Conservation (phyloP, 1,140 invertebrate species). For the Watersipora subatra region DNA sequence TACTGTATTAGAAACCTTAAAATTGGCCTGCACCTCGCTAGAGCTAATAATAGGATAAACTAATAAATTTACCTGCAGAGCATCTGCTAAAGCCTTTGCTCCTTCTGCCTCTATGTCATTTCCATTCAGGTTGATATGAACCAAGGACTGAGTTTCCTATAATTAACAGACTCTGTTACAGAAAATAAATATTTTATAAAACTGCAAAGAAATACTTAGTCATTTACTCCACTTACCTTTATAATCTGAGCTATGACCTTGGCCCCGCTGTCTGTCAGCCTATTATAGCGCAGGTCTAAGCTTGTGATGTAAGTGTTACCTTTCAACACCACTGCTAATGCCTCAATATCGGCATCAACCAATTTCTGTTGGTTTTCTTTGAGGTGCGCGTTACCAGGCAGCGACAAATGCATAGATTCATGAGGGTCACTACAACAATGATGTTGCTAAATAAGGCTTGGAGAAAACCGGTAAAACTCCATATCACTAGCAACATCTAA, state of each 20-base stretch:
- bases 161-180: too few species aligned
- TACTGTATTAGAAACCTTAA: too few species aligned
- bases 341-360: conserved; percentile 23
- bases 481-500: too few species aligned
- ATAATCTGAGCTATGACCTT: conserved; percentile 22
- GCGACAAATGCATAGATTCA: conserved; percentile 26
- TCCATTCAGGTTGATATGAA: conserved; percentile 34
- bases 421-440: conserved; percentile 2
- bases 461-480: too few species aligned
- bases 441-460: not conserved
- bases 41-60: too few species aligned
- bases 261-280: conserved; percentile 32
- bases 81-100: conserved; percentile 25
- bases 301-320: conserved; percentile 27
- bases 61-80: conserved; percentile 26
- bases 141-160: conserved; percentile 20
- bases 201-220: too few species aligned
- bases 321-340: conserved; percentile 25
- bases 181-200: too few species aligned
- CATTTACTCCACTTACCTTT: conserved; percentile 17
- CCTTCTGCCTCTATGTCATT: conserved; percentile 35
- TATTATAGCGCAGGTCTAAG: conserved; percentile 36
- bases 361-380: conserved; percentile 23
- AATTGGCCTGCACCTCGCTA: too few species aligned
- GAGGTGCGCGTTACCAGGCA: conserved; percentile 36